Evolutionary conservation across 2,797 vertebrate genomes (phyloP), one percentile per base, ranked within the genome.

Genomic region (Huso huso): DNA sequence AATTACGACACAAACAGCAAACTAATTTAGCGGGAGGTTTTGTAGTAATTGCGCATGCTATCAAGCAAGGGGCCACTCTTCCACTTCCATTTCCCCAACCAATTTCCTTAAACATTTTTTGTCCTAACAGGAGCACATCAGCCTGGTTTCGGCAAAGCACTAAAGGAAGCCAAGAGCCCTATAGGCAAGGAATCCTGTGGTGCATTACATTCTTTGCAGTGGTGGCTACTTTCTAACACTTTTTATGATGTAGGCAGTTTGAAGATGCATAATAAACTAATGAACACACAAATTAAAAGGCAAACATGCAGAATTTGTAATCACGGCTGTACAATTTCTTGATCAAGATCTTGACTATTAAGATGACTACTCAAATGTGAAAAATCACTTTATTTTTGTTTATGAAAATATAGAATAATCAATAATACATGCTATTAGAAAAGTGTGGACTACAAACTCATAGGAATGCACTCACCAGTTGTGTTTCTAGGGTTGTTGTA

Each of bases 161-260:
- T 84, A 74, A 83, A 82, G 80, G 89, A 84, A 74, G 73, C 79
- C 82, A 81, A 83, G 78, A 84, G 72, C 69, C 70, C 71, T 81
- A 77, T 87, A 90, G 87, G 79, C 82, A 91, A 88, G 87, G 64
- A 72, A 72, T 72, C 63, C 69, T 51, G 62, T 67, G 59, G 63
- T 59, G 52, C 48, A 61, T 68, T 74, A 68, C 55, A 51, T 50
- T 67, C 37, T 37, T 67, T 74, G 70, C 66, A 57, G 66, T 68
- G 66, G 61, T 61, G 15, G n/a, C 59, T 65, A 52, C 49, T 49
- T 37, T 57, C n/a, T 52, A 64, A 61, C 53, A 48, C 18, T 62
- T 55, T 13, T 7, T 13, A 63, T 52, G 3, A 52, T 50, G 12
- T 66, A 57, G 64, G 53, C 8, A 37, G 23, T 70, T 60, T 63